phyloP scores from a whole-genome alignment of 2,888 invertebrate species.

The Drosophila paucipuncta region DNA sequence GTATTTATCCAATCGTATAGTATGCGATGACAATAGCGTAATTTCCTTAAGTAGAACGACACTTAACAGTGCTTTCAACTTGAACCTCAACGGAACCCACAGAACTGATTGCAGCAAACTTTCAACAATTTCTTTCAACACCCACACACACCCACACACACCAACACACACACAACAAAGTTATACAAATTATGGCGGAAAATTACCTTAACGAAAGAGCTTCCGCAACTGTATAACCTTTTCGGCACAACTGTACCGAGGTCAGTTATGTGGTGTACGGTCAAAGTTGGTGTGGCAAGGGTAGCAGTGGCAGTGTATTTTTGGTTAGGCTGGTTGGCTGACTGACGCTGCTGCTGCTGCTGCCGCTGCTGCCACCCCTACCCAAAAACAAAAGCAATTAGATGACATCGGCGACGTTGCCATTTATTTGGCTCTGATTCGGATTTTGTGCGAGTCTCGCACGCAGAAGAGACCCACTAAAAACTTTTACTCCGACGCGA shows the following conservation, averaged over 20 bases:
- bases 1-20: background rate
- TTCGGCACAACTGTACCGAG: conserved; percentile 73
- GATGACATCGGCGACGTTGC: conserved; percentile 65
- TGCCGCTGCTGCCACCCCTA: conserved; percentile 13
- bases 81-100: conserved; percentile 17
- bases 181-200: conserved; percentile 73
- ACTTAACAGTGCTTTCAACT: background rate
- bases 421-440: conserved; percentile 63
- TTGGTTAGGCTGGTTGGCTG: background rate
- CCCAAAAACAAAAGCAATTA: conserved; percentile 75
- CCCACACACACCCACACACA: conserved; percentile 15
- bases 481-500: conserved; percentile 68
- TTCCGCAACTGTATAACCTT: conserved; percentile 65
- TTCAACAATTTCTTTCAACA: conserved; percentile 33
- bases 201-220: conserved; percentile 77
- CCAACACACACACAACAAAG: conserved; percentile 35
- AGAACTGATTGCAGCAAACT: conserved; percentile 45
- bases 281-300: background rate
- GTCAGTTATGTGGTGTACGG: conserved; percentile 29
- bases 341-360: no score
- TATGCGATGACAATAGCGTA: background rate
- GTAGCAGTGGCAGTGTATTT: background rate
- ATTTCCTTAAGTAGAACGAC: conserved; percentile 6
- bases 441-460: conserved; percentile 38
- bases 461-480: conserved; percentile 42